phyloP scores from a whole-genome alignment of 2,797 vertebrate genomes.

The Poecilia velifera region DNA sequence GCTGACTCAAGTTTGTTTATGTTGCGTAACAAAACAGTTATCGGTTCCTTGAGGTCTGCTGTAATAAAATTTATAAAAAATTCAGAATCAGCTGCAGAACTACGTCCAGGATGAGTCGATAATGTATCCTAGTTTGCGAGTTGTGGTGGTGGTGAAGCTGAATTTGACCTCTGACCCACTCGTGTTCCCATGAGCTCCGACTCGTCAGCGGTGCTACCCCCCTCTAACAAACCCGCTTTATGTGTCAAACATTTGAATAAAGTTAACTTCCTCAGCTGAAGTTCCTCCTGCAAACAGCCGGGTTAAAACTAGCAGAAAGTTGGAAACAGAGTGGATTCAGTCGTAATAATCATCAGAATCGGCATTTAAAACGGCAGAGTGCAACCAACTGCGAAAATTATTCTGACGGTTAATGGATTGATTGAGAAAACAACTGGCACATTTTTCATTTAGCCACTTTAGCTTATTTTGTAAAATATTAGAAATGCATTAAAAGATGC shows the following conservation, averaged over 20 bases:
- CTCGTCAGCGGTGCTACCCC: background rate
- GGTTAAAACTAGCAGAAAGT: slow-evolving; percentile 8
- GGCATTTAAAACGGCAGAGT: background rate
- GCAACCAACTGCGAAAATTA: background rate
- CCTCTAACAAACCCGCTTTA: background rate
- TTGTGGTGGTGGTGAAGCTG: background rate
- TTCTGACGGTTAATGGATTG: too few species aligned
- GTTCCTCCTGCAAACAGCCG: slow-evolving; percentile 36
- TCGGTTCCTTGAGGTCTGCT: slow-evolving; percentile 1
- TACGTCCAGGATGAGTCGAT: background rate
- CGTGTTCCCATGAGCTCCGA: background rate
- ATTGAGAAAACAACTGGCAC: too few species aligned
- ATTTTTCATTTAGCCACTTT: too few species aligned
- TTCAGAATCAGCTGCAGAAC: background rate
- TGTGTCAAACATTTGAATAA: slow-evolving; percentile 13
- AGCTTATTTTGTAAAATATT: too few species aligned
- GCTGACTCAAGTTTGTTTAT: slow-evolving; percentile 7
- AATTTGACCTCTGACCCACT: slow-evolving; percentile 3
- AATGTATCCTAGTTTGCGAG: background rate
- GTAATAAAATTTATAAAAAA: background rate
- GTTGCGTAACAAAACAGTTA: background rate
- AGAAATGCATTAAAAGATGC: too few species aligned
- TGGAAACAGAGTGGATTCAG: slow-evolving; percentile 15
- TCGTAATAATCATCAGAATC: slow-evolving; percentile 12
- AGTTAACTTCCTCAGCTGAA: slow-evolving; percentile 47